phyloP scores from a whole-genome alignment of 2,113 vertebrate genomes.

The Shinisaurus crocodilurus region DNA sequence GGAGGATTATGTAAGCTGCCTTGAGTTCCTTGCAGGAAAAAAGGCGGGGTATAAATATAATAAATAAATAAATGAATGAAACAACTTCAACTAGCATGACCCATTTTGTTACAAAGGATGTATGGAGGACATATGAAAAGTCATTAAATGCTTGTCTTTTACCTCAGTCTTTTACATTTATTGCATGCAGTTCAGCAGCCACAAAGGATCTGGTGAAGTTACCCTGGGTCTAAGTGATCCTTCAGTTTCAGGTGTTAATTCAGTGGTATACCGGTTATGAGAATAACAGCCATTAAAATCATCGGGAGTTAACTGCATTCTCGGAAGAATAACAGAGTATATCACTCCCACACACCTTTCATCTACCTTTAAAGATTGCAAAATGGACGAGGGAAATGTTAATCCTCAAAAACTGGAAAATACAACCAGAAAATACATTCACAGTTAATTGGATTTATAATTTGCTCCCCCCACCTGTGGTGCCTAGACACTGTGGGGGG shows the following conservation, averaged over 20 bases:
- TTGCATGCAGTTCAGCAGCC: neutral
- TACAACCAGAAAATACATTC: slow-evolving; percentile 15
- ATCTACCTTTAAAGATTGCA: neutral
- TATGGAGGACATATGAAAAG: neutral
- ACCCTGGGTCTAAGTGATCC: neutral
- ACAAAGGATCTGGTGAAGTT: slow-evolving; percentile 4
- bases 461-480: neutral
- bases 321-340: slow-evolving; percentile 8
- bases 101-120: neutral
- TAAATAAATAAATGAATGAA: too few relatives aligned
- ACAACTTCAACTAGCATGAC: neutral
- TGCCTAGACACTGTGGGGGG: slow-evolving; percentile 27
- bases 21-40: too few relatives aligned
- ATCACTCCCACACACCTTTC: neutral
- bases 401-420: slow-evolving; percentile 22
- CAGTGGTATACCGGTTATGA: neutral
- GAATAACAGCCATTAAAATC: neutral
- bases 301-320: slow-evolving; percentile 7
- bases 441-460: slow-evolving; percentile 13
- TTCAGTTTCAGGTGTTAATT: slow-evolving; percentile 1
- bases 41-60: too few relatives aligned
- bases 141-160: slow-evolving; percentile 17
- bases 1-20: too few relatives aligned
- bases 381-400: neutral
- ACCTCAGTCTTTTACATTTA: neutral